Base-by-base conservation (phyloP, 2,797 vertebrate species). In the Tapirus indicus region DNA sequence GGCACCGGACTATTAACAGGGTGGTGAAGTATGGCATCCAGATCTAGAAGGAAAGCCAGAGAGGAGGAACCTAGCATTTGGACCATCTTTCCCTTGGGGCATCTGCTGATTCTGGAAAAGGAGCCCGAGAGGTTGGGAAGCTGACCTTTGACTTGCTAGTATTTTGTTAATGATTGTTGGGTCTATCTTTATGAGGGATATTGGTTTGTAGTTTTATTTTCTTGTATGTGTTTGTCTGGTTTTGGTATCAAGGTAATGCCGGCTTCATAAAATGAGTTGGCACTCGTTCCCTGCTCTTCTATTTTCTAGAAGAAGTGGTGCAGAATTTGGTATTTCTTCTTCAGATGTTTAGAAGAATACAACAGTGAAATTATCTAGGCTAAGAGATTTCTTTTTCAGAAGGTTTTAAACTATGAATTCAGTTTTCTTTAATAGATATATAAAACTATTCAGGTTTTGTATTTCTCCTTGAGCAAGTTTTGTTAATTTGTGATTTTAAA, bases 81-180 rank as follows among this genome's bases (percentile, higher is more conserved):
- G 58, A 75, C 17, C 72, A 60, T 69, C 41, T 69, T 84, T 84
- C 87, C 23, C 8, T 20, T n/a, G 79, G 71, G 14, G 20, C 32
- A 94, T 69, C 49, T 68, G 52, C 49, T 41, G 71, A 78, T 95
- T 95, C 44, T 78, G 41, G 41, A 90, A 78, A 18, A 84, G 16
- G n/a, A 25, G 52, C 20, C 69, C 77, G 62, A 85, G 41, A 90
- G 32, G 32, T 32, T 84, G 38, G 77, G 87, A 60, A 95, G 80
- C 13, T 85, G 72, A 78, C 64, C 32, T 56, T 35, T 32, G 52
- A 91, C n/a, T 78, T 85, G 54, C 12, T 72, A 86, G 35, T 44
- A 64, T 86, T 79, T 71, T 90, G 60, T 75, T 47, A 90, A 83
- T 49, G n/a, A 94, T 90, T 90, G 88, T 80, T 32, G 49, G 38